Evolutionary conservation across 2,888 invertebrate species (phyloP).

Genomic region (Spialia ferax): DNA sequence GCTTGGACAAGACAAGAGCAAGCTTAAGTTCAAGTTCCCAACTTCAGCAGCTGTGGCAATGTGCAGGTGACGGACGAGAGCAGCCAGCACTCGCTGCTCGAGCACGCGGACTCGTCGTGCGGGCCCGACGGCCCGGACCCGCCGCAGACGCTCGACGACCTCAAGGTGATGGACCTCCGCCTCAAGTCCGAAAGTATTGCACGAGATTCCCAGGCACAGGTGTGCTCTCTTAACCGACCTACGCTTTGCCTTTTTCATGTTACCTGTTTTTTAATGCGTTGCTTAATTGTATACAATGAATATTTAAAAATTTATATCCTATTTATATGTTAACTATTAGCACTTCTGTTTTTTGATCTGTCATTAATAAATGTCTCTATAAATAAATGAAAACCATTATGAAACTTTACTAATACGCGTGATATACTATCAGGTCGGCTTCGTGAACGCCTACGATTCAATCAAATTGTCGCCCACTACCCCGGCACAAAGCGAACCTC

Average conservation of each 20-base stretch:
- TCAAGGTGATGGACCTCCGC: slow-evolving; percentile 89
- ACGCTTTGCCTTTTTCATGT: not conserved
- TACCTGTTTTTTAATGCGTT: not conserved
- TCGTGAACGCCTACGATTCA: slow-evolving; percentile 75
- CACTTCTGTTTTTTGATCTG: not conserved
- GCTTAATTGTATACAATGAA: not conserved
- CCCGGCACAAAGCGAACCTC: slow-evolving; percentile 67
- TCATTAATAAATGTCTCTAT: not conserved
- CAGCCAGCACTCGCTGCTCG: slow-evolving; percentile 88
- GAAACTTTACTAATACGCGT: not conserved
- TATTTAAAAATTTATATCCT: not conserved
- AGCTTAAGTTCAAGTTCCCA: not conserved
- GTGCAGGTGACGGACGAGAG: slow-evolving; percentile 90
- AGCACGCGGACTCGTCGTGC: slow-evolving; percentile 65
- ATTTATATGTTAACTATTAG: not conserved
- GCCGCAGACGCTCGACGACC: slow-evolving; percentile 62
- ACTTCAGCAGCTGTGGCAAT: slow-evolving; percentile 54
- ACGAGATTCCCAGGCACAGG: slow-evolving; percentile 63
- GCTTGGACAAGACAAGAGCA: not conserved
- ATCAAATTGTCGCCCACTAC: slow-evolving; percentile 85
- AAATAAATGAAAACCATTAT: not conserved
- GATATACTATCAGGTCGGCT: slow-evolving; percentile 57
- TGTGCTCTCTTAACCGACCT: slow-evolving; percentile 45
- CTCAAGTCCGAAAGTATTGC: slow-evolving; percentile 88
- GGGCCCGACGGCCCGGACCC: slow-evolving; percentile 61